Evolutionary conservation across 2,113 vertebrate genomes (phyloP), one percentile per base, ranked within the genome.

Genomic region (Nesogale talazaci): DNA sequence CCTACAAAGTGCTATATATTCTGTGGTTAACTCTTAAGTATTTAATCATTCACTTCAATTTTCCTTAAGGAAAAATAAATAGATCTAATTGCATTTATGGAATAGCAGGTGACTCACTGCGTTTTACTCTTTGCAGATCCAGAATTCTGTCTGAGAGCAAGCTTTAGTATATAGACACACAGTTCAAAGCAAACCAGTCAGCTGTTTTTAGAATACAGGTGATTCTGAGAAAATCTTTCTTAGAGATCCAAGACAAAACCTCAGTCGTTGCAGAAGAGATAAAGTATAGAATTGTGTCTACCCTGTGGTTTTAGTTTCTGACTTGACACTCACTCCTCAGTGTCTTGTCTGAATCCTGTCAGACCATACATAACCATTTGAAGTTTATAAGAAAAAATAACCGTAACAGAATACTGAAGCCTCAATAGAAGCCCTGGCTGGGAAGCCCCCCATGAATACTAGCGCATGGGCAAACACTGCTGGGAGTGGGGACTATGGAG

Each of bases 41-140:
- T 79, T 90, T 87, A 78, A 88, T 86, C 83, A 89, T 80, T 92
- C 42, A 56, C 17, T 84, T 40, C n/a, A 40, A 80, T 77, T 95
- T 93, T 88, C 16, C 56, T 84, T 86, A 78, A 84, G 83, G 36
- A 56, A 86, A 92, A 85, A 83, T 19, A 70, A 34, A n/a, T 52
- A 36, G 17, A 42, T 27, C 56, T 46, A 74, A 38, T 74, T 87
- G 20, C 74, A 31, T 81, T 89, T 80, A 78, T 61, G 59, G 46
- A 15, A 59, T 29, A 78, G 27, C 40, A 29, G 88, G 20, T 61
- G 59, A 34, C 23, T 67, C 46, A 12, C 46, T 52, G 72, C 42
- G 78, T 15, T 70, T 63, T 81, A 40, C 6, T 90, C 46, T 23
- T 88, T 56, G 16, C 3, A 88, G 70, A 4, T 56, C 94, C n/a